Evolutionary conservation across 2,888 invertebrate genomes (phyloP).

Genomic region (Limnephilus marmoratus): DNA sequence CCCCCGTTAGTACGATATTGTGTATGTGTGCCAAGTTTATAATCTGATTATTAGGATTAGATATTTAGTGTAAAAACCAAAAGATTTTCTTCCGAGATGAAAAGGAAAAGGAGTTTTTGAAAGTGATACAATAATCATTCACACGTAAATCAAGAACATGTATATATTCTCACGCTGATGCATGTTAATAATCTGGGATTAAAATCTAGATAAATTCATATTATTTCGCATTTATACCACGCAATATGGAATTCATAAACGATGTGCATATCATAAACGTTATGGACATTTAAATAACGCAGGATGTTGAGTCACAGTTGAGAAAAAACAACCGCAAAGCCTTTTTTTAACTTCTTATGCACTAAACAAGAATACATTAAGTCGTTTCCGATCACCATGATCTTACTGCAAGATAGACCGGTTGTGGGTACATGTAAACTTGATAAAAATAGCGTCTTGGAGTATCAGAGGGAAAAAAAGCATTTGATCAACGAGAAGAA

Average conservation of each 20-base stretch:
- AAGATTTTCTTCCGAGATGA: not conserved
- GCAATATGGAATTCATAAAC: not conserved
- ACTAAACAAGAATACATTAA: not conserved
- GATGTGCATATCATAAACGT: not conserved
- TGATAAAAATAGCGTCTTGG: not conserved
- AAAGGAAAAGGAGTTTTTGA: not conserved
- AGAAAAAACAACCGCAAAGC: not conserved
- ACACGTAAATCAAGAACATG: not conserved
- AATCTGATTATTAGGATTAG: not conserved
- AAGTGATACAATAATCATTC: not conserved
- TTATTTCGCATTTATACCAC: not conserved
- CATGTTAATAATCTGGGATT: not conserved
- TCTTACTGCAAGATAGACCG: not conserved
- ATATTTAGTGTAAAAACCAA: not conserved
- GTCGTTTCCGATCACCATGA: not conserved
- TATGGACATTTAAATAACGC: not conserved
- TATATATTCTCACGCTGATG: not conserved
- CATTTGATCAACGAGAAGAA: not conserved
- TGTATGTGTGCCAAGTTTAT: too few species aligned
- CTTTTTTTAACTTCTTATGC: not conserved
- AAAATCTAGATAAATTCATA: not conserved
- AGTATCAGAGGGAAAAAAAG: not conserved
- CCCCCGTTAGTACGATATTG: too few species aligned
- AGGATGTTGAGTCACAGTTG: not conserved
- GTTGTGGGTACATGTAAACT: not conserved